Percentiles rank a stretch among this genome's conserved stretches.
Conservation (phyloP, 2,888 invertebrate genomes). For the Oasisia sp. region DNA sequence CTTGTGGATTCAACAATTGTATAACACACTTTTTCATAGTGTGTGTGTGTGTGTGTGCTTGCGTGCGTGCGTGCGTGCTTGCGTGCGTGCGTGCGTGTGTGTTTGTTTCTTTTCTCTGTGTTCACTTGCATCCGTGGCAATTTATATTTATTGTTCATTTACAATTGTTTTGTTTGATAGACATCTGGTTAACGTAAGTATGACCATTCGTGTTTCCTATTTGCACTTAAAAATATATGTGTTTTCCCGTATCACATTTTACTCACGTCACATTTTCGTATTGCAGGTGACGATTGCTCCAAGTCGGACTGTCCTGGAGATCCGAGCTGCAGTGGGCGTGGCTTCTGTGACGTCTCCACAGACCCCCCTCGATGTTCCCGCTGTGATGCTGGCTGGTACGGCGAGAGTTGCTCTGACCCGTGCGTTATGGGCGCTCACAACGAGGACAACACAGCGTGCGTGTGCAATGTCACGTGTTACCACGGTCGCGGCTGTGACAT, state of each 20-base stretch:
- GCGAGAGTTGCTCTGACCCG: conserved; percentile 47
- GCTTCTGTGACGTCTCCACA: conserved; percentile 45
- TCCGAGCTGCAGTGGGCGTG: conserved; percentile 48
- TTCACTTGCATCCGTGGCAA: background rate
- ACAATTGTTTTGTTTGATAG: too few species aligned
- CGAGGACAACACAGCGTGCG: conserved; percentile 41
- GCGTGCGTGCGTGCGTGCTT: too few species aligned
- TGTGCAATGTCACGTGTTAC: conserved; percentile 48
- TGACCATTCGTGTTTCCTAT: background rate
- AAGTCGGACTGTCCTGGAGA: conserved; percentile 51
- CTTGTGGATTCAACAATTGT: conserved; percentile 45
- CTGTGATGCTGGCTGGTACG: conserved; percentile 49
- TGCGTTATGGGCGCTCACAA: conserved; percentile 46
- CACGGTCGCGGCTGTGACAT: conserved; percentile 52
- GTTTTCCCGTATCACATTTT: conserved; percentile 47
- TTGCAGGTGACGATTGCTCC: conserved; percentile 45
- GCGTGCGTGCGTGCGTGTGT: too few species aligned
- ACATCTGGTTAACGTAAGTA: background rate
- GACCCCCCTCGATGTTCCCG: conserved; percentile 48
- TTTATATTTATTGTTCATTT: too few species aligned
- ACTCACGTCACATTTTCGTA: background rate
- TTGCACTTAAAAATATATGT: conserved; percentile 41
- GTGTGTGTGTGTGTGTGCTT: too few species aligned
- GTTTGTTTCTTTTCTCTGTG: too few species aligned
- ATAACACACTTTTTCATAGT: too few species aligned